phyloP scores from a whole-genome alignment of 1,140 invertebrate species.

The Leptinotarsa defecta region DNA sequence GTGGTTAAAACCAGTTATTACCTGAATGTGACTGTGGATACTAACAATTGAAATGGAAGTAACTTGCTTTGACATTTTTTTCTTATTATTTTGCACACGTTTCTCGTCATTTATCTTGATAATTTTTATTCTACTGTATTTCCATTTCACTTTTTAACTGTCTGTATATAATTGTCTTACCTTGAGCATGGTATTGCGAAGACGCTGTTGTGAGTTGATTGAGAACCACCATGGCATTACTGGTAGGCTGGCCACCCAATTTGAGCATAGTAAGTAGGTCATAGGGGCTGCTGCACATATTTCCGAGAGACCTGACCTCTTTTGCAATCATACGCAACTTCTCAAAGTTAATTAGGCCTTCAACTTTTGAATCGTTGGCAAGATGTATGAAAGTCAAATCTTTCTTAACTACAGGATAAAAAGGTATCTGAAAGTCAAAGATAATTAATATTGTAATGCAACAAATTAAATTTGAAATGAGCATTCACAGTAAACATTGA shows the following conservation, averaged over 20 bases:
- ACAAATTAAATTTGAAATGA: too few relatives aligned
- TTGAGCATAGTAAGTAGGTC: conserved; percentile 85
- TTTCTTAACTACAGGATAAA: conserved; percentile 95
- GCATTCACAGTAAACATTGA: not conserved
- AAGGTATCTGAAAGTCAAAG: conserved; percentile 76
- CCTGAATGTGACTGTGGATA: too few relatives aligned
- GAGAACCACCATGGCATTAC: conserved; percentile 84
- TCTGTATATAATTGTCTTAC: conserved; percentile 27
- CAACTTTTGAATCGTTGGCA: conserved; percentile 93
- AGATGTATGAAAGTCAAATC: conserved; percentile 98
- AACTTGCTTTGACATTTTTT: too few relatives aligned
- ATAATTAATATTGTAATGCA: not conserved
- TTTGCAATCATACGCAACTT: conserved; percentile 98
- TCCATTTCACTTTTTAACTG: too few relatives aligned
- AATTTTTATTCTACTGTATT: too few relatives aligned
- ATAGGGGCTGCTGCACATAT: conserved; percentile 95
- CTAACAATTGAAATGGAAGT: too few relatives aligned
- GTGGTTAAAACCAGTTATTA: too few relatives aligned
- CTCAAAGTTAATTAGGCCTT: conserved; percentile 96
- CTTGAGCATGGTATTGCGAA: conserved; percentile 53
- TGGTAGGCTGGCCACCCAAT: conserved; percentile 81
- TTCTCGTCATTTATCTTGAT: too few relatives aligned
- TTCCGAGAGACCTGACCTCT: conserved; percentile 90
- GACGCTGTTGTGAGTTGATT: conserved; percentile 82
- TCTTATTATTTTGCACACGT: too few relatives aligned